A percentile compares a stretch with the other conserved stretches of the same genome.
Evolutionary conservation across 2,797 vertebrate genomes (phyloP).

Genomic region (Ibycter americanus): DNA sequence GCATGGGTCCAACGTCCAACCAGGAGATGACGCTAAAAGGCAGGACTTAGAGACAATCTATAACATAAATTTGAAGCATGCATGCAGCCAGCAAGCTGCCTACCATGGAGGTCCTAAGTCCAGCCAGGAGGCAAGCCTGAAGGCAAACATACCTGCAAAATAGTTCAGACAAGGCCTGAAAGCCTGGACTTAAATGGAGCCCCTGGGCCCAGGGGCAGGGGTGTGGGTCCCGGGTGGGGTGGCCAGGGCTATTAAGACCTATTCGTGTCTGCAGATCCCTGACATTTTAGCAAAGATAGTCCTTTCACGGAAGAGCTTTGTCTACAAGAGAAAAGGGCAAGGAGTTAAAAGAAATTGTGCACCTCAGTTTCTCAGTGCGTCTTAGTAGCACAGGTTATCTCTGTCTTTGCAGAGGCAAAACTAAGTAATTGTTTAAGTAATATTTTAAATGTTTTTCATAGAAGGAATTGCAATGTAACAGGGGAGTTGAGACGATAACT

Average conservation of each 20-base stretch:
- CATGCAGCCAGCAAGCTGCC: neutral
- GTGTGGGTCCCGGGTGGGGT: neutral
- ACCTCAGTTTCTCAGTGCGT: neutral
- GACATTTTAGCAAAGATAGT: neutral
- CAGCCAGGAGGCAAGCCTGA: neutral
- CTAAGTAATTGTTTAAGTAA: neutral
- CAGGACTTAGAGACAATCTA: neutral
- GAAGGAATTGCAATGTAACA: neutral
- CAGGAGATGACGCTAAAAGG: neutral
- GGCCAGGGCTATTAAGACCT: neutral
- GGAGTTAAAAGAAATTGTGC: neutral
- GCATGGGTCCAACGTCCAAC: neutral
- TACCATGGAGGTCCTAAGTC: accelerated
- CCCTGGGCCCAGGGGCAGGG: neutral
- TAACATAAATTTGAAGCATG: neutral
- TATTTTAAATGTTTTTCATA: neutral
- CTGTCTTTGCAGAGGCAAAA: neutral
- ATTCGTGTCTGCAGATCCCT: neutral
- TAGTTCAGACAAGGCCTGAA: neutral
- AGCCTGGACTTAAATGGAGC: neutral
- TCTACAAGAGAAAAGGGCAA: accelerated
- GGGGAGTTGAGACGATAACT: neutral
- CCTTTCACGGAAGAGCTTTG: neutral
- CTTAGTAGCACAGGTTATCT: neutral
- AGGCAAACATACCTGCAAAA: neutral